A percentile compares a stretch with the other conserved stretches of the same genome.
Evolutionary conservation across 1,140 invertebrate species (phyloP).

Genomic region (Microplitis mediator): DNA sequence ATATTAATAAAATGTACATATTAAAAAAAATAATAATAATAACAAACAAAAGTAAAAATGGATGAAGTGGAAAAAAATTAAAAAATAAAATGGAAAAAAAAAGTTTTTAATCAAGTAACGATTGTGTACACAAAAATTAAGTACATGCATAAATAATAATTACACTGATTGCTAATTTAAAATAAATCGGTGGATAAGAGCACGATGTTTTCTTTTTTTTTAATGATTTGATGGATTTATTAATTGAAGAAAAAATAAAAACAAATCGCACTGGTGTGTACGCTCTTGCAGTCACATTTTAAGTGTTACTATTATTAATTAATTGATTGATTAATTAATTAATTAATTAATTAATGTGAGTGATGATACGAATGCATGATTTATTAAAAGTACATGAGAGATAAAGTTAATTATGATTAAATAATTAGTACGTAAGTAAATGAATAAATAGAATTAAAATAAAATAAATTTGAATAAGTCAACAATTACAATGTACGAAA

Average conservation of each 20-base stretch:
- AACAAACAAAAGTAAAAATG: constrained; percentile 37
- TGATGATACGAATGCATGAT: not conserved
- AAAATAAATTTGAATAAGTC: not conserved
- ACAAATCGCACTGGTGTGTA: no score
- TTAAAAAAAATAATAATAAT: constrained; percentile 44
- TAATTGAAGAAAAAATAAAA: no score
- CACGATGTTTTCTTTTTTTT: no score
- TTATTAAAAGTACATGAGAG: no score
- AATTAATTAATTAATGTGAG: not conserved
- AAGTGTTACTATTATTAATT: not conserved
- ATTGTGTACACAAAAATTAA: constrained; percentile 47
- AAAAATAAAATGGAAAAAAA: no score
- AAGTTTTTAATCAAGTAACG: not conserved
- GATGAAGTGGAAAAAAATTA: not conserved
- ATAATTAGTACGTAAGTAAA: not conserved
- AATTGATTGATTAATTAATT: not conserved
- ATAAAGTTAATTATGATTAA: no score
- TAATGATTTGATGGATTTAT: no score
- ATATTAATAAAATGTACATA: constrained; percentile 56
- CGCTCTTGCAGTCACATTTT: no score
- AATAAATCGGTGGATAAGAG: not conserved
- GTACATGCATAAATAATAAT: constrained; percentile 9
- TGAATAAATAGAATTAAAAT: constrained; percentile 6
- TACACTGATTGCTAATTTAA: not conserved
- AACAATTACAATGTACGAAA: constrained; percentile 1